Percentiles rank a stretch among this genome's conserved stretches.
phyloP scores from a whole-genome alignment of 2,113 vertebrate genomes.

The Oreotrochilus melanogaster region DNA sequence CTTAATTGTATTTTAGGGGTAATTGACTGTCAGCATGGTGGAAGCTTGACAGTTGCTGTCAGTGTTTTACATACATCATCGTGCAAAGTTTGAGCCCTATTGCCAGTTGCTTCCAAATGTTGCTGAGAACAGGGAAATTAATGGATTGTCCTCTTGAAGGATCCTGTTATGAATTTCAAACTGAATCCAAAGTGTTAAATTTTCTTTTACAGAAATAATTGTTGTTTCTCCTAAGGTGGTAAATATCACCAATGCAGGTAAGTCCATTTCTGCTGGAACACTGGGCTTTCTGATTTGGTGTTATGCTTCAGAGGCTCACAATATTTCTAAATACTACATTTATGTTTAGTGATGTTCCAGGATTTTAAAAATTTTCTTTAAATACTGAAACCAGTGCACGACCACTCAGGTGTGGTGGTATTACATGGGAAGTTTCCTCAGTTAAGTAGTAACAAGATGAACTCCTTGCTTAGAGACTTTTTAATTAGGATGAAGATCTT shows the following conservation, averaged over 20 bases:
- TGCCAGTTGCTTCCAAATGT: neutral
- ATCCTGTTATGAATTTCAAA: neutral
- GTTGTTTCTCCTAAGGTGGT: slow-evolving; percentile 77
- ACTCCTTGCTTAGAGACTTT: neutral
- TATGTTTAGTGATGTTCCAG: neutral
- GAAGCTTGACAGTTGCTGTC: neutral
- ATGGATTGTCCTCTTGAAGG: neutral
- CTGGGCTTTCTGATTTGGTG: neutral
- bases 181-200: slow-evolving; percentile 35
- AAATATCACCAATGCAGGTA: slow-evolving; percentile 65
- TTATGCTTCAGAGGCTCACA: neutral
- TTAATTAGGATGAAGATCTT: neutral
- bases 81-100: neutral
- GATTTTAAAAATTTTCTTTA: neutral
- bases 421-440: neutral
- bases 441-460: neutral
- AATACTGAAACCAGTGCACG: neutral
- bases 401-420: neutral
- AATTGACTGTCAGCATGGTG: neutral
- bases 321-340: neutral
- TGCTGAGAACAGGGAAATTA: neutral
- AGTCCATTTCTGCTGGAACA: neutral
- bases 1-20: neutral
- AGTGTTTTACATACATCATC: neutral
- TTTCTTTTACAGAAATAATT: slow-evolving; percentile 75